A percentile compares a stretch with the other conserved stretches of the same genome.
These are phyloP conservation scores for Athalia rosae DNA, from an alignment of 2,888 invertebrate species.

Conservation along the genomic window DNA sequence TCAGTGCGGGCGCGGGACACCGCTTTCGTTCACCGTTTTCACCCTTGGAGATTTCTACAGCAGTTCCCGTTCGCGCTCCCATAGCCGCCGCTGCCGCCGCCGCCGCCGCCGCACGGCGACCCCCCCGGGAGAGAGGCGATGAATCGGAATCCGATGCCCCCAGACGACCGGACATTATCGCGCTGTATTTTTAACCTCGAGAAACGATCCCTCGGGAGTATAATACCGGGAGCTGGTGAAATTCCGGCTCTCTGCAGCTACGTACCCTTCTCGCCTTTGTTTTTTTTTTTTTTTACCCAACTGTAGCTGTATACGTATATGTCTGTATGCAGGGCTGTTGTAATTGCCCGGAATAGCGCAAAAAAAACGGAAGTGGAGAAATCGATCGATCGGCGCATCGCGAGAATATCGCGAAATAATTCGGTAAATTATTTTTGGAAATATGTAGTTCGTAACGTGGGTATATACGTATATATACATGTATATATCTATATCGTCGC, in stretches of 20 bases:
- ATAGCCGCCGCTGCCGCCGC: not conserved
- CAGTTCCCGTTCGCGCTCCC: not conserved
- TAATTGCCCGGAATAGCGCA: no score
- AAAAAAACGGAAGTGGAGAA: no score
- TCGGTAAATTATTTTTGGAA: no score
- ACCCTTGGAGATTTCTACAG: not conserved
- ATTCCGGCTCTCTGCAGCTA: slow-evolving; percentile 14
- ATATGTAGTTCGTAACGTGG: no score
- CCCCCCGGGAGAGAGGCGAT: slow-evolving; percentile 37
- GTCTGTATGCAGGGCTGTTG: not conserved
- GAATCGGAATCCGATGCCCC: slow-evolving; percentile 45
- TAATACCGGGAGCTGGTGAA: slow-evolving; percentile 3
- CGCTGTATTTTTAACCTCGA: slow-evolving; percentile 43
- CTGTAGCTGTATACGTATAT: not conserved
- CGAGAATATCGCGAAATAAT: no score
- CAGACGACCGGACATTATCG: slow-evolving; percentile 41
- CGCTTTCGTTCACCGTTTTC: not conserved
- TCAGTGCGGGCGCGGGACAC: not conserved
- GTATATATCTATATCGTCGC: not conserved
- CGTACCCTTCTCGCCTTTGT: not conserved
- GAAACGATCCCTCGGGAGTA: slow-evolving; percentile 38
- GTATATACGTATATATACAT: not conserved
- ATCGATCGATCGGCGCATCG: no score
- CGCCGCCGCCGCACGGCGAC: not conserved
- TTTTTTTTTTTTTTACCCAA: not conserved